phyloP scores from a whole-genome alignment of 2,113 vertebrate species.

The Hippocampus comes region DNA sequence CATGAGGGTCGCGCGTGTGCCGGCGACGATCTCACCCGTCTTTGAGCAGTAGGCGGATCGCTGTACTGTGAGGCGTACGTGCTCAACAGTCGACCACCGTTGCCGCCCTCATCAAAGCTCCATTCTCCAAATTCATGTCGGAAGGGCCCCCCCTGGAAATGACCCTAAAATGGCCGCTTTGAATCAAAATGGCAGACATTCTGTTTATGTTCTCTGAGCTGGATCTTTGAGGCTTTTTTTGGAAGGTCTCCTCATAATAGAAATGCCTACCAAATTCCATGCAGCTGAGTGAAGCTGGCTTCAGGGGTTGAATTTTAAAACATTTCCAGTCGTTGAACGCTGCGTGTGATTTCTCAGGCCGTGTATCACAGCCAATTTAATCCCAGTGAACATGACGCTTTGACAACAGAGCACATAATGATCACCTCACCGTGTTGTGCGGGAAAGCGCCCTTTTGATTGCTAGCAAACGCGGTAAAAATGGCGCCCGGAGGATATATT shows the following conservation, averaged over 20 bases:
- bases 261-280: background rate
- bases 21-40: too few relatives aligned
- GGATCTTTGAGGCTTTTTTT: background rate
- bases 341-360: constrained; percentile 24
- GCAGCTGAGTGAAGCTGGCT: background rate
- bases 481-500: constrained; percentile 24
- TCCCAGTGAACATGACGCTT: constrained; percentile 36
- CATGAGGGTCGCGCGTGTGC: too few relatives aligned
- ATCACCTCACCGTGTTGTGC: constrained; percentile 39
- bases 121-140: background rate
- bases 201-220: background rate
- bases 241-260: background rate
- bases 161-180: background rate
- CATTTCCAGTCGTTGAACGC: background rate
- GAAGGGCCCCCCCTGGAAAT: background rate
- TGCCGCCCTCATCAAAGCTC: background rate
- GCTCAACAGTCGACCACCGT: too few relatives aligned
- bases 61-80: too few relatives aligned
- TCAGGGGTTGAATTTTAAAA: background rate
- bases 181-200: background rate
- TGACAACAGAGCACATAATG: constrained; percentile 44
- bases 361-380: constrained; percentile 27
- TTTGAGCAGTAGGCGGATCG: too few relatives aligned
- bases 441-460: constrained; percentile 56
- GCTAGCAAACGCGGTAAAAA: constrained; percentile 51